Base-by-base conservation (phyloP, 2,797 vertebrate genomes). In the Cossypha caffra region DNA sequence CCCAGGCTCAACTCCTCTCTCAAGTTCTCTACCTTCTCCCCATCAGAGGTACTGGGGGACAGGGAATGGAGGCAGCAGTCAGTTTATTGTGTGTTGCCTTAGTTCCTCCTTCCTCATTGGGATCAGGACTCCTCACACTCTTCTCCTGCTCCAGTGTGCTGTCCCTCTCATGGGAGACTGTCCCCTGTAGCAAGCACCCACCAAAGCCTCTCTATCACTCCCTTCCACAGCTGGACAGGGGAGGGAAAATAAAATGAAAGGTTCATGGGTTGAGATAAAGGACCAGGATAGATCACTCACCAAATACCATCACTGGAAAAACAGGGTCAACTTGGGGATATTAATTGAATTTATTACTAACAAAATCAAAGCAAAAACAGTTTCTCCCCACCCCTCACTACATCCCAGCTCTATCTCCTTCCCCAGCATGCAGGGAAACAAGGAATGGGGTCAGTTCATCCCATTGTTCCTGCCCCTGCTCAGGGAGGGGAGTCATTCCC, bases 401-500 rank as follows among this genome's bases (percentile, higher is more conserved):
- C 47, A 50, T 48, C 29, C 25, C 5, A 10, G 13, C 18, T 37
- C 18, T n/a, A 28, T 26, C 7, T 63, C 31, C 7, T 47, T 4
- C 12, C 31, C 25, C 10, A 35, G 10, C 5, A 3, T 25, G 35
- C 25, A 55, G 21, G 43, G 4, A 33, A 13, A 35, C 3, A 11
- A 4, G 25, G 11, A 61, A 55, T 26, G 16, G 13, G 9, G 5
- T 42, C 45, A 8, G 31, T 7, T 71, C 26, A 76, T n/a, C 38
- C 40, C 0, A 0, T 9, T 63, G 8, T 13, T 81, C 51, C 40
- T 48, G 20, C 25, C 16, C 48, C 10, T 67, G 8, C 38, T 59
- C 6, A 11, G 10, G 21, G 21, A 54, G 6, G 42, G 7, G 35
- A 78, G 31, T 37, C 19, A 12, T 54, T 62, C n/a, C 7, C 20